phyloP scores from a whole-genome alignment of 2,888 invertebrate genomes.

The Herminia tarsipennalis region DNA sequence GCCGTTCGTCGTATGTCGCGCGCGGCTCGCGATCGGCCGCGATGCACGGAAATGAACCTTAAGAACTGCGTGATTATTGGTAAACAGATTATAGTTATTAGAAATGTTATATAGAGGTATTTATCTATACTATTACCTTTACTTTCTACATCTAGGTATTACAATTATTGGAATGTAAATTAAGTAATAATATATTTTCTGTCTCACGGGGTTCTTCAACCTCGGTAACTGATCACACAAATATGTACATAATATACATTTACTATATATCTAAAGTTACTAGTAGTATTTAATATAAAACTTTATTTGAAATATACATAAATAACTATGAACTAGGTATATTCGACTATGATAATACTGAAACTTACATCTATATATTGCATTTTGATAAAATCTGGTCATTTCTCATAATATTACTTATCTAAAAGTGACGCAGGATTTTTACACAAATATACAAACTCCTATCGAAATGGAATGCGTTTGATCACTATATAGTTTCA shows the following conservation, averaged over 20 bases:
- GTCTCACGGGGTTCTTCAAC: constrained; percentile 15
- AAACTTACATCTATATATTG: constrained; percentile 82
- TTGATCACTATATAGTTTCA: constrained; percentile 47
- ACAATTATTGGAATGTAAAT: constrained; percentile 24
- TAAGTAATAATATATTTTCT: constrained; percentile 23
- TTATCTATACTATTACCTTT: constrained; percentile 10
- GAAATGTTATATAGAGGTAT: constrained; percentile 10
- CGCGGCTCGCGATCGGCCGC: too few relatives aligned
- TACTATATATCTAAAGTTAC: constrained; percentile 47
- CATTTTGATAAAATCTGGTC: constrained; percentile 85
- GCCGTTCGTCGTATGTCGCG: too few relatives aligned
- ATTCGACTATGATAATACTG: constrained; percentile 83
- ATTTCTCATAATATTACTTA: constrained; percentile 74
- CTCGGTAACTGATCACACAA: constrained; percentile 53
- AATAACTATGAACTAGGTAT: constrained; percentile 74
- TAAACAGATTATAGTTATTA: constrained; percentile 8
- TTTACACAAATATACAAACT: constrained; percentile 76
- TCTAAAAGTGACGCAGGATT: constrained; percentile 66
- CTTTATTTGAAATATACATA: constrained; percentile 76
- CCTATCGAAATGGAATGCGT: constrained; percentile 66
- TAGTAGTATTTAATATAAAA: constrained; percentile 64
- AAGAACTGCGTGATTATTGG: constrained; percentile 16
- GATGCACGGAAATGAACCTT: too few relatives aligned
- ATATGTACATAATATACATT: constrained; percentile 75
- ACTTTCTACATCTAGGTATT: constrained; percentile 26